Base-by-base conservation (phyloP, 2,888 invertebrate genomes). In the Caenorhabditis wallacei region DNA sequence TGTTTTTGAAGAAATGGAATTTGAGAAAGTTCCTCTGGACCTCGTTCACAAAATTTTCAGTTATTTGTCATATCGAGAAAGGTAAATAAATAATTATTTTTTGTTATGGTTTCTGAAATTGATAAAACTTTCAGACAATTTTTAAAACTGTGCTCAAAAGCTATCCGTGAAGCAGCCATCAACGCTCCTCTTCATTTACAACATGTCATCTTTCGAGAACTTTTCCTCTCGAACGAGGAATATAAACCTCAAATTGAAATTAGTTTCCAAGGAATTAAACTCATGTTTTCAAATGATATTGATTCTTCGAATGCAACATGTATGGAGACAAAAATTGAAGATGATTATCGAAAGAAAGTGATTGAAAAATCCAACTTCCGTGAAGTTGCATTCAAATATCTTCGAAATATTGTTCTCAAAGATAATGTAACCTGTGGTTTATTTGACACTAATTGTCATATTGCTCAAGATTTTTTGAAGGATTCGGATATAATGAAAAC, bases 371-470 rank as follows among this genome's bases (percentile, higher is more conserved):
- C 35, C 16, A 16, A 20, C 2, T 37, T 7, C 13, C 2, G 10
- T 1, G 53, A 63, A 1, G 43, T 63, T 1, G 61, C 61, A 13
- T 40, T n/a, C 10, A 24, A 48, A 18, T 53, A 18, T 26, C 53
- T 72, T 20, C 61, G 72, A 30, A 30, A 72, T 3, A 53, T 53
- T 5, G n/a, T 72, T 10, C 1, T 72, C 40, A 61, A 40, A 46
- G 24, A 53, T 3, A 61, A 72, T 20, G 72, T 72, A 1, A 53
- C 18, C 3, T 61, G 51, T n/a, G 26, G 16, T 16, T 10, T 1
- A 7, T 72, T 61, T 26, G 53, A 61, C 3, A 72, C 53, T 1
- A 63, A 72, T 37, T 63, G 8, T 30, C 16, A 1, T n/a, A 37
- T 10, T 22, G 20, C 22, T 2, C 18, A 18, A 18, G 18, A 13